Evolutionary conservation across 1,140 invertebrate genomes (phyloP).

Genomic region (Apis mellifera): DNA sequence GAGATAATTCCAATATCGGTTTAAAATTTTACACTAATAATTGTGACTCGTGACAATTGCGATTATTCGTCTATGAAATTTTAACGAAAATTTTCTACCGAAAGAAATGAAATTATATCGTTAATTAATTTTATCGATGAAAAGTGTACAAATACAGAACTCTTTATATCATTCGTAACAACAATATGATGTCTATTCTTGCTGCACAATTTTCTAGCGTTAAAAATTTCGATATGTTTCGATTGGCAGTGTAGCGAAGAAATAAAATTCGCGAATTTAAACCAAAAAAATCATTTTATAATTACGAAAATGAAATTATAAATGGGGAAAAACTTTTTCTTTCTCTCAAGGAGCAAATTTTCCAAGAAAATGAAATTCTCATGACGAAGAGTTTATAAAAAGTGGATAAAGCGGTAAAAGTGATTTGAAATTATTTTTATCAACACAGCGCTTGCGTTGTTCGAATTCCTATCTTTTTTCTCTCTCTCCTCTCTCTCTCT

Average conservation of each 20-base stretch:
- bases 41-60: rapidly evolving
- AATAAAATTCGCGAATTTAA: not conserved
- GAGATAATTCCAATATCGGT: not conserved
- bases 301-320: not conserved
- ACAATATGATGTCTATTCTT: not conserved
- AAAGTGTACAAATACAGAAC: not conserved
- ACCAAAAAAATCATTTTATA: no score
- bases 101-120: not conserved
- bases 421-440: not conserved
- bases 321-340: not conserved
- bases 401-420: not conserved
- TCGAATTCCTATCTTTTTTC: not conserved
- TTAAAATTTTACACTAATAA: no score
- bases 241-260: no score
- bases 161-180: not conserved
- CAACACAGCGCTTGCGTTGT: not conserved
- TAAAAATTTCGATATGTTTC: not conserved
- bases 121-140: no score
- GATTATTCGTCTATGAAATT: not conserved
- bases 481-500: not conserved
- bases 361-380: not conserved
- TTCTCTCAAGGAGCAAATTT: not conserved
- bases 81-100: not conserved
- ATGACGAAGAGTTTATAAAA: not conserved
- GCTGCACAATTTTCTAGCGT: not conserved